A percentile compares a stretch with the other conserved stretches of the same genome.
Conservation (phyloP, 2,797 vertebrate species). For the Mionectes olivaceus region DNA sequence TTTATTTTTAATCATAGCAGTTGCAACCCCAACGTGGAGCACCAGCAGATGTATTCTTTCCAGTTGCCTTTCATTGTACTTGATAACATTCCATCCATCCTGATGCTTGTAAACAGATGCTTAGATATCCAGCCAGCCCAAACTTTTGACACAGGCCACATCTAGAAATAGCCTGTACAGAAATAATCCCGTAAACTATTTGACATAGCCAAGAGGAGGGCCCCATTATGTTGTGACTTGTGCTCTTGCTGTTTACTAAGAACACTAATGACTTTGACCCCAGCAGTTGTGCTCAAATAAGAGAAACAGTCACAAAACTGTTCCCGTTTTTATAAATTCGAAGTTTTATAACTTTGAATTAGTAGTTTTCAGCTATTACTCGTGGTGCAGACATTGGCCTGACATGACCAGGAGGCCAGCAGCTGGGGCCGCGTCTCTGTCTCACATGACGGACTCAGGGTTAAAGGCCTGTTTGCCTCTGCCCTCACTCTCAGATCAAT, state of each 20-base stretch:
- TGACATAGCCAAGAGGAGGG: background rate
- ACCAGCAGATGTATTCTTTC: background rate
- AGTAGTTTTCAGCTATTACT: background rate
- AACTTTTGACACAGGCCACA: slow-evolving; percentile 5
- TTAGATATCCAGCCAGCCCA: background rate
- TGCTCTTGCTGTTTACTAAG: background rate
- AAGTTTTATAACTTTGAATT: background rate
- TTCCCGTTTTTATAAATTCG: background rate
- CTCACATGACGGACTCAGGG: fast-evolving
- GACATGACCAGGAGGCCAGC: fast-evolving
- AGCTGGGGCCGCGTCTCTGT: fast-evolving
- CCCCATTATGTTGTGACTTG: background rate
- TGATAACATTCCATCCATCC: slow-evolving; percentile 9
- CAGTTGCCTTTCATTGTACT: background rate
- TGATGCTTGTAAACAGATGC: slow-evolving; percentile 19
- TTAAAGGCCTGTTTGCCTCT: background rate
- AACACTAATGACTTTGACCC: background rate
- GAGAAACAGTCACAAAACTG: background rate
- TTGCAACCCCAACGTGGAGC: background rate
- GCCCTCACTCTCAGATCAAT: background rate
- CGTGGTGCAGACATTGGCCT: background rate
- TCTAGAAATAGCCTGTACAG: slow-evolving; percentile 39
- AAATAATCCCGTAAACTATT: slow-evolving; percentile 9
- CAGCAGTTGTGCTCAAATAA: background rate
- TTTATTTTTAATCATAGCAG: background rate